Conservation (phyloP, 2,113 vertebrate genomes). For the Microtus oregoni region DNA sequence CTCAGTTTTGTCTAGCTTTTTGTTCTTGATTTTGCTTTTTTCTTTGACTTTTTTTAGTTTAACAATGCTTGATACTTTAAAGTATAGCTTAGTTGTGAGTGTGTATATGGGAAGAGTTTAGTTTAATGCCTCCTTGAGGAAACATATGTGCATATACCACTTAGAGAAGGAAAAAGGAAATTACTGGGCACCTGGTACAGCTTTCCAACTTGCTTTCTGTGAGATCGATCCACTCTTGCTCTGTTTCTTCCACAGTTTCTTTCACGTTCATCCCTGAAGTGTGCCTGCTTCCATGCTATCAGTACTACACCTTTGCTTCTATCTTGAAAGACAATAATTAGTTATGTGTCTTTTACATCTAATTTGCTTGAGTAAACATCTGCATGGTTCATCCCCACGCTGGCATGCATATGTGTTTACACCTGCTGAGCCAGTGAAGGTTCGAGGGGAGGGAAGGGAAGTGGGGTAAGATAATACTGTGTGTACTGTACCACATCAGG, state of each 20-base stretch:
- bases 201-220: neutral
- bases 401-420: too few relatives aligned
- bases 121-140: neutral
- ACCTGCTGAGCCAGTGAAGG: too few relatives aligned
- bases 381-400: too few relatives aligned
- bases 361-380: too few relatives aligned
- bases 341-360: neutral
- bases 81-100: neutral
- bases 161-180: neutral
- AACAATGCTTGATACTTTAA: conserved; percentile 22
- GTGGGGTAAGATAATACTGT: too few relatives aligned
- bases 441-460: too few relatives aligned
- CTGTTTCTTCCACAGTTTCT: neutral
- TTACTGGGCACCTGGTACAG: neutral
- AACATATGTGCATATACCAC: neutral
- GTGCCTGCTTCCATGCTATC: neutral
- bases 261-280: neutral
- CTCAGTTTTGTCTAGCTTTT: neutral
- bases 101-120: neutral
- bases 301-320: neutral
- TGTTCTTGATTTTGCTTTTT: neutral
- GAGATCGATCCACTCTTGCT: neutral
- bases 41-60: neutral
- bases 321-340: neutral
- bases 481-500: too few relatives aligned